These are phyloP conservation scores for Biston stratarius DNA, from an alignment of 2,888 invertebrate species.

Conservation along the genomic window DNA sequence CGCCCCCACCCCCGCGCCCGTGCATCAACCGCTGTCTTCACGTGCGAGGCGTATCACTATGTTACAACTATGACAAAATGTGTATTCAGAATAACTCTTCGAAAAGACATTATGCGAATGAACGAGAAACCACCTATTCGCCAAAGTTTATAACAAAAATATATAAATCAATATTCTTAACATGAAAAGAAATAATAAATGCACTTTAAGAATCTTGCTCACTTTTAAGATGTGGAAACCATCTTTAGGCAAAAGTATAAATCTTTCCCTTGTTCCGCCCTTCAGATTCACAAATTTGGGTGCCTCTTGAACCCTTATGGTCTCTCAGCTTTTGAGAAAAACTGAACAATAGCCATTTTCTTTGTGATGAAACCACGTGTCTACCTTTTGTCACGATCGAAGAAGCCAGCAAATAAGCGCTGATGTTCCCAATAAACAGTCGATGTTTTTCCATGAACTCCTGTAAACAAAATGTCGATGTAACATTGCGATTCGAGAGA, in stretches of 20 bases:
- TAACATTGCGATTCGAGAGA: conserved; percentile 18
- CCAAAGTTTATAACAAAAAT: too few relatives aligned
- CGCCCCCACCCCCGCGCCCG: too few relatives aligned
- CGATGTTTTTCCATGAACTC: not conserved
- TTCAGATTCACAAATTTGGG: conserved; percentile 11
- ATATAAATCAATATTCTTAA: too few relatives aligned
- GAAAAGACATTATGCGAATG: too few relatives aligned
- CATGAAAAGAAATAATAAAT: not conserved
- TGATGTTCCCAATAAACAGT: not conserved
- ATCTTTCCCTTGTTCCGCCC: conserved; percentile 11
- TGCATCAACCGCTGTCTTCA: too few relatives aligned
- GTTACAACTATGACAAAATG: too few relatives aligned
- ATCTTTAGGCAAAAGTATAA: not conserved
- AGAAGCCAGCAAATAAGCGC: not conserved
- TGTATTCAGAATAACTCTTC: too few relatives aligned
- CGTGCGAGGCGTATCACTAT: too few relatives aligned
- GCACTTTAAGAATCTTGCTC: not conserved
- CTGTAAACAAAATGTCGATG: conserved; percentile 18
- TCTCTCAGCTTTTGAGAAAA: conserved; percentile 8
- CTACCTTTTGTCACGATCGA: conserved; percentile 14
- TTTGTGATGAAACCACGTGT: conserved; percentile 4
- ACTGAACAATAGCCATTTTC: conserved; percentile 9
- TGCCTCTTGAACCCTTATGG: conserved; percentile 11
- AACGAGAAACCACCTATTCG: too few relatives aligned
- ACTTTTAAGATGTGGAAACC: not conserved